Percentiles rank a stretch among this genome's conserved stretches.
phyloP scores from a whole-genome alignment of 2,797 vertebrate genomes.

The Poeciliopsis infans region DNA sequence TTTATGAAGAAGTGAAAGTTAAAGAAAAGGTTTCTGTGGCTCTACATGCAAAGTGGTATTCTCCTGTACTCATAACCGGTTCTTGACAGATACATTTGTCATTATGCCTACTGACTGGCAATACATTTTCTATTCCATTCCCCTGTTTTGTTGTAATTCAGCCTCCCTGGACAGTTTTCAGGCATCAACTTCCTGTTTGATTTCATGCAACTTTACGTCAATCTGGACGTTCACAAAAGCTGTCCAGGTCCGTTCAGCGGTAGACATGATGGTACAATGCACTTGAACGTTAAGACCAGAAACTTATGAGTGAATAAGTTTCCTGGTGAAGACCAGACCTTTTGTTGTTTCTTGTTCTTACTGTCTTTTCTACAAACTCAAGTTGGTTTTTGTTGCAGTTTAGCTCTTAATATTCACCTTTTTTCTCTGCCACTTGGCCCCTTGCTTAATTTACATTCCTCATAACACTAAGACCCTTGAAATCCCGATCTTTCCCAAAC shows the following conservation, averaged over 20 bases:
- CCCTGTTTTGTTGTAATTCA: background rate
- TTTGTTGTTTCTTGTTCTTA: background rate
- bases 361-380: background rate
- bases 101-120: background rate
- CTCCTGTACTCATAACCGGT: background rate
- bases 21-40: background rate
- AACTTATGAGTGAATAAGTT: background rate
- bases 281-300: background rate
- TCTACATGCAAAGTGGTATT: background rate
- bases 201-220: background rate
- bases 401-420: background rate
- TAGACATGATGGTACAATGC: background rate
- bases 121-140: background rate
- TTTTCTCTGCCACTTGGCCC: background rate
- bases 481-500: background rate
- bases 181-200: background rate
- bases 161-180: background rate
- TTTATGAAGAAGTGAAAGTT: background rate
- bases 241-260: background rate
- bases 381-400: background rate
- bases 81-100: background rate
- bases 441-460: background rate
- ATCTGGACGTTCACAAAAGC: background rate
- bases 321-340: background rate
- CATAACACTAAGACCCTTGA: slow-evolving; percentile 10